Base-by-base conservation (phyloP, 37 sponge, comb jelly and placozoan species). In the Hormiphora californensis region DNA sequence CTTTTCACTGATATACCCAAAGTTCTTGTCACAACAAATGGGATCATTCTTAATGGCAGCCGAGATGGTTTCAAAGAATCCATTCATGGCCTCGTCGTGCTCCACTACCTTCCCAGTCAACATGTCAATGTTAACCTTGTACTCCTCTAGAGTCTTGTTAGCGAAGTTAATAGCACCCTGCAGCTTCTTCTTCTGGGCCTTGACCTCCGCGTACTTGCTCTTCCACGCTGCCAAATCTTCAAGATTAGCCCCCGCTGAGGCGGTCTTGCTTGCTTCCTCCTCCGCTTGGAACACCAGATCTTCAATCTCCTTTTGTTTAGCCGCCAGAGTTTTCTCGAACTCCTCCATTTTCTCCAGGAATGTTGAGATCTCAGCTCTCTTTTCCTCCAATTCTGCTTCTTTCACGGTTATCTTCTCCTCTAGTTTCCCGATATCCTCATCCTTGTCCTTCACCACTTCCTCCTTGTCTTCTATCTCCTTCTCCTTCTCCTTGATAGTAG, bases 401-500 rank as follows among this genome's bases (percentile, higher is more conserved):
- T 98, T 92, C 78, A 98, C 22, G 59, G 95, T 95, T 32, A 98
- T 49, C 53, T 89, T 90, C 85, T 93, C 93, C 86, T 95, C 93
- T 43, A 93, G 90, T 55, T 88, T 68, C 28, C 92, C 95, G 25
- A 98, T 86, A 5, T 92, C 85, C 15, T 88, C 55, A 38, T 95
- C 93, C 85, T 98, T 95, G 36, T 91, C 99, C 11, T 90, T 69
- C 39, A 91, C 91, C 85, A 94, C 95, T 91, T 90, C 89, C 39
- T 91, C 89, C 87, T 94, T 92, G 55, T 89, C 69, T 54, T 89
- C 92, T 3, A 85, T 54, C 4, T 43, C 28, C 12, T 36, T 8
- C 17, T 88, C 94, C 89, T 89, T 90, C 55, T 94, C 94, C 51
- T 85, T 44, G 31, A 90, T 92, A 9, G 87, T 54, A 2, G 87